These are phyloP conservation scores for Coracopsis vasa DNA, from an alignment of 2,113 vertebrate species.

Conservation along the genomic window DNA sequence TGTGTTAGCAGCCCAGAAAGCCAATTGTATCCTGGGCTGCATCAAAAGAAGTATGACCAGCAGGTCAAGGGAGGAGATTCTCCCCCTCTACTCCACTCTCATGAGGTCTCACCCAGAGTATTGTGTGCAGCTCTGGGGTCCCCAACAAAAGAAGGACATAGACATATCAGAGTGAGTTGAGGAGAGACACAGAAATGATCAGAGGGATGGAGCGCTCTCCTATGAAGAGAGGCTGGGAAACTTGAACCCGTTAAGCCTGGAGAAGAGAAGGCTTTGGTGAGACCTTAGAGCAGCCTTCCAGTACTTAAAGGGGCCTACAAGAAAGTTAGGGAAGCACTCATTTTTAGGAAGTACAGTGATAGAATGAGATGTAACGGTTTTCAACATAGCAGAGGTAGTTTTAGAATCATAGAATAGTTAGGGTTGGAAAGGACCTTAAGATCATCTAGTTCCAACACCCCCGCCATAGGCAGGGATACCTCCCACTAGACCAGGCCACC, in stretches of 20 bases:
- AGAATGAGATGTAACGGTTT: not conserved
- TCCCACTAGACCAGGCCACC: too few species aligned
- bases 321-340: not conserved
- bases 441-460: too few species aligned
- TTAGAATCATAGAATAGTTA: not conserved
- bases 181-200: not conserved
- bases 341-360: not conserved
- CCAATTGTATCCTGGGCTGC: not conserved
- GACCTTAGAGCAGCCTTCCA: not conserved
- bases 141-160: not conserved
- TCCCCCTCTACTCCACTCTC: rapidly evolving
- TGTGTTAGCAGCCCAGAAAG: not conserved
- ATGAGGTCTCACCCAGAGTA: not conserved
- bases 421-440: too few species aligned
- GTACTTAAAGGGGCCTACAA: not conserved
- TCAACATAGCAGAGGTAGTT: not conserved
- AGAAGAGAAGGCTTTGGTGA: not conserved
- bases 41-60: not conserved
- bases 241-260: not conserved
- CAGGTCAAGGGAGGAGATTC: not conserved
- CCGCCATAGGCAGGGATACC: too few species aligned
- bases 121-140: not conserved
- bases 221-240: not conserved
- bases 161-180: rapidly evolving
- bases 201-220: not conserved